Base-by-base conservation (phyloP, 1,140 invertebrate genomes). In the Drosophila santomea region DNA sequence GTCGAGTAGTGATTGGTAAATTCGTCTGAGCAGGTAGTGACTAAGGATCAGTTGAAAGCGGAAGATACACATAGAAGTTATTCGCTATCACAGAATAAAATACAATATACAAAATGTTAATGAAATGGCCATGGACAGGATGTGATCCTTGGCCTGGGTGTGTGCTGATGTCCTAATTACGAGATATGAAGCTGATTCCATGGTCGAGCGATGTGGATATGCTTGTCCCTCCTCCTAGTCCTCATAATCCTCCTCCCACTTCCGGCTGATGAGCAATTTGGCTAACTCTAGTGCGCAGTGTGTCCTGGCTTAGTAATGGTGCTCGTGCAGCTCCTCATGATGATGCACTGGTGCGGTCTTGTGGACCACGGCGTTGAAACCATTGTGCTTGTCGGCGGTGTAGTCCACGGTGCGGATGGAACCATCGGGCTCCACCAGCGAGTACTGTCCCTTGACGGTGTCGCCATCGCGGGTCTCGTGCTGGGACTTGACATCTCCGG, bases 341-440 rank as follows among this genome's bases (percentile, higher is more conserved):
- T 91, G 89, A 38, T 94, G 93, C 48, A 93, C 93, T n/a, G 94
- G 94, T 38, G 94, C 94, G 39, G 93, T 94, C 92, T 94, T 94
- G 90, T 94, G 93, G n/a, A 95, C 94, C 23, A 95, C 93, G 44
- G 95, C 94, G 92, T 95, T 95, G 93, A 95, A 95, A 45, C 93
- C 93, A 56, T 92, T 93, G 68, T 91, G 86, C 55, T 91, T 89
- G 66, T 93, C 93, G 35, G 93, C 93, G 5, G 93, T 93, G 68
- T 94, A 94, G 71, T 94, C 93, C 20, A 94, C 94, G 48, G 92
- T 94, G 44, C 94, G 91, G 47, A 92, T 93, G 20, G 93, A 93
- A 75, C 94, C 94, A 69, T 94, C 94, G 25, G 94, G 91, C 74
- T 94, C 94, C 32, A 94, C 91, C 41, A 94, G 91, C 8, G 93